Base-by-base conservation (phyloP, 2,888 invertebrate species). In the Rhodophaea formosa region DNA sequence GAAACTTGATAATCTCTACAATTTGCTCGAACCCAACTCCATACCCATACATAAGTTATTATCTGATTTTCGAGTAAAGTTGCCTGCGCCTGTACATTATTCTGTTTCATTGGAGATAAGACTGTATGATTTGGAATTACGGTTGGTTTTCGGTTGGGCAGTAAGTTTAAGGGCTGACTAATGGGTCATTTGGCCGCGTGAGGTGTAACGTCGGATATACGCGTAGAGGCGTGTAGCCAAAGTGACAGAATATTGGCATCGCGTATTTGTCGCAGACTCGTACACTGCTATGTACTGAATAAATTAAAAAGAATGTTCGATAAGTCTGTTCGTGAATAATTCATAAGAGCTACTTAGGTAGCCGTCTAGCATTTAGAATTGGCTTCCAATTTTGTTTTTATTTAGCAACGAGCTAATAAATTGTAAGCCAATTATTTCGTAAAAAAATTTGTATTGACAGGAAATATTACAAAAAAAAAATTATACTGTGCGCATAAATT, bases 111-210 rank as follows among this genome's bases (percentile, higher is more conserved):
- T 63, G 60, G 62, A 71, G 77, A 69, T 74, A 70, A 71, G 72
- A 69, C 70, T 79, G 75, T 75, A 79, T 68, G 61, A 54, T 55
- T 56, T 56, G 57, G 61, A 55, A 44, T 66, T 80, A 86, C 72
- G 75, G 84, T 80, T 68, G 68, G 64, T 68, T 77, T 80, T 84
- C 65, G 74, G 59, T 66, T 59, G 60, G 62, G 54, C 58, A 57
- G 64, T 64, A 67, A 49, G 32, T 54, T 58, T 77, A 75, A 80
- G 84, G 82, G 81, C 77, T 80, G 82, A 74, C 77, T 84, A 86
- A 86, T 85, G 79, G 82, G 82, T 85, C 82, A 84, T 86, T 86
- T 82, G 78, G 80, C 75, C 80, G 79, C 76, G 77, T 68, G 83
- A 82, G 80, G 84, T 86, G 84, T 84, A 79, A 82, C 75, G 75